Conservation (phyloP, 2,888 invertebrate species). For the Dorcus hopei region DNA sequence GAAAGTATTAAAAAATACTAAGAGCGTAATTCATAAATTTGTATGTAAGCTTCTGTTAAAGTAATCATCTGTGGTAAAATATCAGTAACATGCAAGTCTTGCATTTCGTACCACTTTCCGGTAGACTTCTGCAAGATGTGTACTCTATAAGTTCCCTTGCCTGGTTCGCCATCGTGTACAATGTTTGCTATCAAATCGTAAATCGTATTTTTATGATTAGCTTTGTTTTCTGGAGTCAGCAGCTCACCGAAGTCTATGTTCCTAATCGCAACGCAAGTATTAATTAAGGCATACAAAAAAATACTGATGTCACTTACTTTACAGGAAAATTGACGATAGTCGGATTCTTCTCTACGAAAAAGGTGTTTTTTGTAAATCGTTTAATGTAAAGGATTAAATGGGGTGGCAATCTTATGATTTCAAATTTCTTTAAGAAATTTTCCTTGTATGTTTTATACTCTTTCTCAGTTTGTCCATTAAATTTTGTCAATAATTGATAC, state of each 20-base stretch:
- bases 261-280: conserved; percentile 50
- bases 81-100: conserved; percentile 96
- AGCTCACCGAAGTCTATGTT: conserved; percentile 97
- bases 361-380: conserved; percentile 97
- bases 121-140: conserved; percentile 89
- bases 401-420: conserved; percentile 88
- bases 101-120: conserved; percentile 81
- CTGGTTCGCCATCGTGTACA: conserved; percentile 96
- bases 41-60: conserved; percentile 97
- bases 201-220: conserved; percentile 74
- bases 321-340: conserved; percentile 99
- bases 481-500: conserved; percentile 90
- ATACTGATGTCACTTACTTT: conserved; percentile 67
- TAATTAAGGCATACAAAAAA: neutral
- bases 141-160: conserved; percentile 90
- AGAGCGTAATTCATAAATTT: conserved; percentile 65
- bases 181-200: conserved; percentile 99
- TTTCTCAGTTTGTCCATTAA: conserved; percentile 92
- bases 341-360: conserved; percentile 98
- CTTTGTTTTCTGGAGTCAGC: conserved; percentile 78
- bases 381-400: conserved; percentile 96
- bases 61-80: conserved; percentile 99
- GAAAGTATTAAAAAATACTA: neutral
- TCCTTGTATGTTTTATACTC: conserved; percentile 99
- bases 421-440: conserved; percentile 95